Percentiles rank a stretch among this genome's conserved stretches.
These are phyloP conservation scores for Dasysyrphus tricinctus DNA, from an alignment of 2,888 invertebrate species.

Conservation along the genomic window DNA sequence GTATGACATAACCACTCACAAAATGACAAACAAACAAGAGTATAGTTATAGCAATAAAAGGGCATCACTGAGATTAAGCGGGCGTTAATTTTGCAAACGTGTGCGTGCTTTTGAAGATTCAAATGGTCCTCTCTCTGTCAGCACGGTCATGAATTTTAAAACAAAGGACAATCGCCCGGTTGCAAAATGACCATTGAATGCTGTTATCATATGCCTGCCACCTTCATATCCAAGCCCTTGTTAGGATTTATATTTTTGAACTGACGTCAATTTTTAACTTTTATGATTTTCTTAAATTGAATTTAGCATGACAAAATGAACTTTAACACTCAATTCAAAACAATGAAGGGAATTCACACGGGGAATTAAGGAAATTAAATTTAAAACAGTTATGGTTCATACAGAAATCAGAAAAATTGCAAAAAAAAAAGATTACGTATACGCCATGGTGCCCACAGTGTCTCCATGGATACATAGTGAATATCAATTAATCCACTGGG, in stretches of 20 bases:
- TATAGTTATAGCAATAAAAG: constrained; percentile 16
- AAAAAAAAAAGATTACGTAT: constrained; percentile 44
- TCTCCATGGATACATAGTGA: constrained; percentile 16
- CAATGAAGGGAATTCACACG: background rate
- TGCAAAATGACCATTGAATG: background rate
- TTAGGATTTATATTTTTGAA: background rate
- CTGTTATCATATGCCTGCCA: background rate
- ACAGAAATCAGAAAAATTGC: background rate
- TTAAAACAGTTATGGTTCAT: background rate
- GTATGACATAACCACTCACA: constrained; percentile 23
- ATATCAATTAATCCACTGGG: constrained; percentile 51
- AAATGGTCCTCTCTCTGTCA: constrained; percentile 12
- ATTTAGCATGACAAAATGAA: too few relatives aligned
- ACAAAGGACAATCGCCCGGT: constrained; percentile 6
- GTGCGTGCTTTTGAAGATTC: constrained; percentile 14
- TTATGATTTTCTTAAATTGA: background rate
- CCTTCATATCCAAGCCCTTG: background rate
- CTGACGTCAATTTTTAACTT: background rate
- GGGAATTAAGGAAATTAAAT: background rate
- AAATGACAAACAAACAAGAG: constrained; percentile 26
- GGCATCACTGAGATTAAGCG: constrained; percentile 20
- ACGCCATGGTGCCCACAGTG: constrained; percentile 8
- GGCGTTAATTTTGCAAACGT: constrained; percentile 36
- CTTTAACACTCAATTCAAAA: background rate
- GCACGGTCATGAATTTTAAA: constrained; percentile 23